phyloP scores from a whole-genome alignment of 2,113 vertebrate genomes.

The Corvus cornix region DNA sequence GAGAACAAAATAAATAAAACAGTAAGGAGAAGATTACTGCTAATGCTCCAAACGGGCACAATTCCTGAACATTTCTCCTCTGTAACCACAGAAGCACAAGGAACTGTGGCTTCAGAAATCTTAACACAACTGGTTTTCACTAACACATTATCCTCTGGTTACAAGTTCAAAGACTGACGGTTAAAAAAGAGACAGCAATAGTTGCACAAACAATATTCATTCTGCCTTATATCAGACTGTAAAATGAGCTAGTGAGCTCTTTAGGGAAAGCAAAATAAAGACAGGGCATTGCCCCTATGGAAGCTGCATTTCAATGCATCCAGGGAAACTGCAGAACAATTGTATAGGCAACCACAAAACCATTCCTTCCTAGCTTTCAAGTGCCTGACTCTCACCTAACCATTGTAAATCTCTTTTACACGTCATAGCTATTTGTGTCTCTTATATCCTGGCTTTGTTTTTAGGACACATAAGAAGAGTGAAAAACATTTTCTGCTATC shows the following conservation, averaged over 20 bases:
- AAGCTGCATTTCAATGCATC: background rate
- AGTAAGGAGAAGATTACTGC: background rate
- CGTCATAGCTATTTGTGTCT: constrained; percentile 32
- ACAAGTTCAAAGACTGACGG: background rate
- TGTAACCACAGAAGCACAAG: background rate
- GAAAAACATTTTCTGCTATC: constrained; percentile 43
- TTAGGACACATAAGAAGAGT: background rate
- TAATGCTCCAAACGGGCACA: background rate
- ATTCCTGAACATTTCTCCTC: background rate
- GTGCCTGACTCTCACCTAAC: background rate
- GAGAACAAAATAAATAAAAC: background rate
- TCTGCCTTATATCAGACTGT: background rate
- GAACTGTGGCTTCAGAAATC: background rate
- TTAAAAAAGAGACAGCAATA: background rate
- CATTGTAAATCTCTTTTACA: constrained; percentile 19
- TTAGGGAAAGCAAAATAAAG: background rate
- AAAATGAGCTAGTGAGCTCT: background rate
- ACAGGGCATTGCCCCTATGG: background rate
- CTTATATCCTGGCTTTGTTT: constrained; percentile 60
- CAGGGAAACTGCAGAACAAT: background rate
- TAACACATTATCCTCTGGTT: background rate
- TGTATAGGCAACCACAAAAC: background rate
- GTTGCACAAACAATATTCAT: background rate
- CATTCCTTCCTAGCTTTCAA: background rate
- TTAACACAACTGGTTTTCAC: background rate